These are phyloP conservation scores for Caenorhabditis plicata DNA, from an alignment of 2,888 invertebrate genomes.

Conservation along the genomic window DNA sequence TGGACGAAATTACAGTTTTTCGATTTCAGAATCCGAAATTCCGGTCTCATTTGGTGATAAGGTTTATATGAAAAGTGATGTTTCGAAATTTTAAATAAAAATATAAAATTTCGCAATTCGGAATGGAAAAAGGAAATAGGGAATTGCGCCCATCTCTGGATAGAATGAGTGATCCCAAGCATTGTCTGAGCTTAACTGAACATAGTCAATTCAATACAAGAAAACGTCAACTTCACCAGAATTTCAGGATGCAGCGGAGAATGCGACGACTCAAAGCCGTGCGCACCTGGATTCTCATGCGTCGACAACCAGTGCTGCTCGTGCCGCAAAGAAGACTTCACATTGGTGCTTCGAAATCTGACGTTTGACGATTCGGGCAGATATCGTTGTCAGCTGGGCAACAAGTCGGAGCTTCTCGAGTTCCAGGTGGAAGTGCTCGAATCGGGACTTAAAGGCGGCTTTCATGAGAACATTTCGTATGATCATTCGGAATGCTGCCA, in stretches of 20 bases:
- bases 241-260: slow-evolving; percentile 36
- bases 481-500: slow-evolving; percentile 74
- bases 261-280: slow-evolving; percentile 41
- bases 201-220: background rate
- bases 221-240: no score
- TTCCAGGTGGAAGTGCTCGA: slow-evolving; percentile 63
- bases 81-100: no score
- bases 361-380: slow-evolving; percentile 59
- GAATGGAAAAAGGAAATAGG: no score
- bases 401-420: slow-evolving; percentile 56
- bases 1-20: no score
- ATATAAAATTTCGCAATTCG: no score
- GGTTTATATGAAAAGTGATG: no score
- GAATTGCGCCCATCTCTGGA: no score
- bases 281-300: slow-evolving; percentile 36
- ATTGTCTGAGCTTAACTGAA: slow-evolving; percentile 7
- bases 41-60: no score
- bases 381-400: slow-evolving; percentile 56
- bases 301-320: slow-evolving; percentile 51
- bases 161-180: no score
- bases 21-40: no score
- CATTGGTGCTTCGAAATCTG: slow-evolving; percentile 56
- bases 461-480: slow-evolving; percentile 60
- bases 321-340: slow-evolving; percentile 54
- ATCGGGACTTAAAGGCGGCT: slow-evolving; percentile 57